Evolutionary conservation across 1,140 invertebrate genomes (phyloP), one percentile per base, ranked within the genome.

Genomic region (Samia ricini): DNA sequence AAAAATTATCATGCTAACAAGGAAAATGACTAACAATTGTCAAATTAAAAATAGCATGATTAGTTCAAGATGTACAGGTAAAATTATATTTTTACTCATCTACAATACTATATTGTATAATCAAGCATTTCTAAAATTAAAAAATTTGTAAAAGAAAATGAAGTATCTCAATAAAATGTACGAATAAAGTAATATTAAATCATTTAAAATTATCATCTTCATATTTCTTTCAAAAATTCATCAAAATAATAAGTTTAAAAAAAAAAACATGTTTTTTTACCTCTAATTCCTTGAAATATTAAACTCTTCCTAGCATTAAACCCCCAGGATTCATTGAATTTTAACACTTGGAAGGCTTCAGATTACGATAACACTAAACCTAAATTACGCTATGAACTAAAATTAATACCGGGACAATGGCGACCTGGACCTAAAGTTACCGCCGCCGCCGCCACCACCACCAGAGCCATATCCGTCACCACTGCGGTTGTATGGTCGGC

Each of bases 401-500:
- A 42, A 83, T 88, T 88, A 90, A 83, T 85, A 88, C 67, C 87
- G 83, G 62, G 76, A 76, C 58, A 88, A 72, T 23, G 91, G 91
- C 69, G 89, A 91, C 74, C 91, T 81, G 73, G 90, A 91, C 75
- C 91, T 87, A 77, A 89, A 90, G 69, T 87, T 86, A 55, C 82
- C 79, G 57, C 88, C 85, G 2, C 81, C 91, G n/a, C 90, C 91
- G 19, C 91, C 92, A 4, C 57, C 58, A 51, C 82, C 85, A 2
- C 81, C 91, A 18, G 90, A 91, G 19, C 91, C 92, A 4, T 92
- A 92, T 33, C 91, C 90, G 54, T 85, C 88, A 49, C 89, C 90
- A 49, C 89, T 63, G 48, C 68, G 66, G 64, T 75, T 69, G 63
- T 64, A 72, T 20, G 73, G 63, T 21, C 72, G 60, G 56, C 71